Conservation (phyloP, 37 sponge, comb jelly and placozoan genomes). For the Bolinopsis microptera region DNA sequence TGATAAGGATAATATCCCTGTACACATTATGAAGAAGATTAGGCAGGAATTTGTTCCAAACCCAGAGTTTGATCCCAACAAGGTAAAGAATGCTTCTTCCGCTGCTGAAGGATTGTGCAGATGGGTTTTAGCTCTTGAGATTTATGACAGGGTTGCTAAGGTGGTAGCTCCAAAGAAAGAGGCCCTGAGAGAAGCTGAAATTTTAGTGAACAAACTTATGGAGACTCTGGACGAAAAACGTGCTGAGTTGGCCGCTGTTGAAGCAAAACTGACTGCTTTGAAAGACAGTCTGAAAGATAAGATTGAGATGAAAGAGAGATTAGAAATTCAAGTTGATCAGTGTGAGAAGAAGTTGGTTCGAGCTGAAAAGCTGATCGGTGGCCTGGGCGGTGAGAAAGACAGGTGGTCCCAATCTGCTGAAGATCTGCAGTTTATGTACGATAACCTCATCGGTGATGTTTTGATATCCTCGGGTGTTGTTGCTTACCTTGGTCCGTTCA, state of each 20-base stretch:
- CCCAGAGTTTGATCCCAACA: slow-evolving; percentile 94
- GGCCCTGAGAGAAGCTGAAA: slow-evolving; percentile 81
- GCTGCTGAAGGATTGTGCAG: slow-evolving; percentile 97
- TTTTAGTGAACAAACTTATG: slow-evolving; percentile 85
- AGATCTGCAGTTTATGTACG: slow-evolving; percentile 82
- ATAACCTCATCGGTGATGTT: slow-evolving; percentile 97
- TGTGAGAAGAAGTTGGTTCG: slow-evolving; percentile 96
- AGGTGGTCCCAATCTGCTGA: slow-evolving; percentile 91
- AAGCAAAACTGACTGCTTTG: slow-evolving; percentile 86
- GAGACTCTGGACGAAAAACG: slow-evolving; percentile 83
- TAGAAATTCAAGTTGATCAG: slow-evolving; percentile 89
- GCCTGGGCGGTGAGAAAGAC: slow-evolving; percentile 96
- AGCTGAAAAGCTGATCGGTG: slow-evolving; percentile 98
- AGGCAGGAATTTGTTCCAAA: slow-evolving; percentile 82
- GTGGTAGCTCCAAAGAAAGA: slow-evolving; percentile 98
- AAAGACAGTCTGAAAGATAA: slow-evolving; percentile 84
- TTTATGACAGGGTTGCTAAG: slow-evolving; percentile 98
- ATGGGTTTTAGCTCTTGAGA: slow-evolving; percentile 96
- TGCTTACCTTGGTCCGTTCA: slow-evolving; percentile 97
- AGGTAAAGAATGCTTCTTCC: slow-evolving; percentile 92
- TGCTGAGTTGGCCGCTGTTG: slow-evolving; percentile 93
- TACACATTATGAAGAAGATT: slow-evolving; percentile 92
- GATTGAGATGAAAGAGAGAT: slow-evolving; percentile 88
- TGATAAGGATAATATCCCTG: slow-evolving; percentile 94
- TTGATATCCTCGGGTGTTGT: slow-evolving; percentile 93